Evolutionary conservation across 1,140 invertebrate genomes (phyloP), one percentile per base, ranked within the genome.

Genomic region (Drosophila pachea): DNA sequence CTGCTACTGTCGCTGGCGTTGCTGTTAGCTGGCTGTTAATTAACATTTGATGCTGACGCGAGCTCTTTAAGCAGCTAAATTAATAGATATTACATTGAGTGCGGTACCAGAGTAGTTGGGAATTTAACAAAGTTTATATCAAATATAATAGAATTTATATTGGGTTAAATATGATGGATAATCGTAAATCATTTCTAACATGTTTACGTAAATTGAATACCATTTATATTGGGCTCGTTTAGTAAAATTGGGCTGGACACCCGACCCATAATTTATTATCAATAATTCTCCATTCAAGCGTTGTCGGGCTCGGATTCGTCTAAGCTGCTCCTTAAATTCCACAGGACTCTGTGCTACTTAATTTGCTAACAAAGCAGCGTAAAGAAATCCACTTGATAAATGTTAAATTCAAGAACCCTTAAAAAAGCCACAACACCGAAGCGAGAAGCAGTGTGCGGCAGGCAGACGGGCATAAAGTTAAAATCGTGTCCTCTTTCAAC

Each of bases 401-500:
- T 78, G 78, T 66, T 73, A 54, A 84, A 69, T 63, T 75, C 64
- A 83, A 82, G 75, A 68, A 66, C 60, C 52, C 72, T 83, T 66
- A 73, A 45, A 63, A 29, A 43, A 69, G 49, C 60, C 67, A 33
- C 60, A 69, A 36, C 35, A 35, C 16, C 31, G 53, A 36, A 56
- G 43, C 36, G 32, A 45, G 40, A 38, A 49, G 47, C 40, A 47
- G 42, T 14, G 42, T 54, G 61, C 29, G 64, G 14, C 55, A 36
- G 31, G 43, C 31, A 40, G 22, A 29, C 50, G 67, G 43, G 50
- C 38, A 61, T 70, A 40, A 64, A 48, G 49, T 78, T 69, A 72
- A 45, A 79, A 65, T 73, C 69, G 79, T 84, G 73, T 84, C 79
- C 76, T 79, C 78, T 77, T 84, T 86, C 81, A 86, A 81, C 76